Evolutionary conservation across 2,797 vertebrate genomes (phyloP), one percentile per base, ranked within the genome.

Genomic region (Thunnus albacares): DNA sequence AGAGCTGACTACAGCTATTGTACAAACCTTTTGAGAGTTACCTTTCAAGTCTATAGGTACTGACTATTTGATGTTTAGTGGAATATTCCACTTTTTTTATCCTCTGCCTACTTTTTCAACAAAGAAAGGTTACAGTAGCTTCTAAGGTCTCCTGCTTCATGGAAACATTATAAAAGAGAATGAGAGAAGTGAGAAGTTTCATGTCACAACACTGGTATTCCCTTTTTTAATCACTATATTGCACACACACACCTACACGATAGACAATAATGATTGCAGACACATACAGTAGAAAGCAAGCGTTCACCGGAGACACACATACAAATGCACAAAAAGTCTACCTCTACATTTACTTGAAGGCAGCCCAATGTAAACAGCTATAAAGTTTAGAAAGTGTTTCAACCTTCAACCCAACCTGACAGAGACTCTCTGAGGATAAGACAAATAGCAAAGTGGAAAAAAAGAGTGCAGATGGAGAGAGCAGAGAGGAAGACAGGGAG

Each of bases 381-480:
- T 87, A 80, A 87, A 83, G 81, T 87, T 81, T 82, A 81, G 79
- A 87, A 88, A 87, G 90, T 90, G 90, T 84, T 87, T 90, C 81
- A 91, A 90, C 87, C 87, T 90, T 86, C 79, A 87, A 80, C 83
- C 82, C 58, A 20, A 89, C 59, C 88, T 85, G 90, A 89, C 84
- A 68, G 68, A 82, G 57, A 80, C 68, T 64, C 81, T 86, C 84
- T 3, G 77, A 80, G 83, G 87, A 88, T 28, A 11, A 84, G 72
- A 85, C 64, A 84, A 81, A 85, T 20, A 85, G 81, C 75, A 74
- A 91, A 86, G 67, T 56, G 56, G 67, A 89, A 85, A 76, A 79
- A 83, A 63, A 51, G 74, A 86, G 81, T 41, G 33, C 62, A 62
- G 79, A 77, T 49, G 22, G 60, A 77, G 53, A 56, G 74, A 58